phyloP scores from a whole-genome alignment of 2,113 vertebrate species.

The Gadus chalcogrammus region DNA sequence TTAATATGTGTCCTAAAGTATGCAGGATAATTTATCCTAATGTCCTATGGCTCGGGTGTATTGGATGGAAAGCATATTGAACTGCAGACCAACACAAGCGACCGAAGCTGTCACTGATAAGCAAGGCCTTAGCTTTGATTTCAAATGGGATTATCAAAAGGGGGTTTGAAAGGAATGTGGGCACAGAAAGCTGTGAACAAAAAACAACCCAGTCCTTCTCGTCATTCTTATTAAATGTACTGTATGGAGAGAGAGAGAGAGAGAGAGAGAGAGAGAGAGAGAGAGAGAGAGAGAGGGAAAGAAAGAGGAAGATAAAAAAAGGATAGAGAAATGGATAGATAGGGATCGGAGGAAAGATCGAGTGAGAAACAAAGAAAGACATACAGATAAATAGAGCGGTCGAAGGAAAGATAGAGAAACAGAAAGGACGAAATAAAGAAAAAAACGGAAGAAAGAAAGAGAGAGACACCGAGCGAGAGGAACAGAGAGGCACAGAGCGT shows the following conservation, averaged over 20 bases:
- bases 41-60: slow-evolving; percentile 43
- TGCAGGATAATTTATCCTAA: slow-evolving; percentile 39
- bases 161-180: slow-evolving; percentile 27
- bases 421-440: slow-evolving; percentile 17
- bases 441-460: background rate
- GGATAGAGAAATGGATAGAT: background rate
- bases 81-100: slow-evolving; percentile 29
- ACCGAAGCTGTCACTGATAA: slow-evolving; percentile 31
- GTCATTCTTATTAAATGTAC: too few relatives aligned
- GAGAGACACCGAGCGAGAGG: slow-evolving; percentile 11
- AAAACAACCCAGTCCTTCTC: too few relatives aligned
- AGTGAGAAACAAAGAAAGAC: too few relatives aligned
- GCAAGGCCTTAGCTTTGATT: slow-evolving; percentile 25
- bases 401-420: background rate
- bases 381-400: background rate
- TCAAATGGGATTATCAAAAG: slow-evolving; percentile 29
- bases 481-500: slow-evolving; percentile 21
- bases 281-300: background rate
- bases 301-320: background rate
- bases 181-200: background rate
- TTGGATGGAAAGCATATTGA: slow-evolving; percentile 42
- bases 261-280: background rate
- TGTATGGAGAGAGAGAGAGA: background rate
- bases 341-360: too few relatives aligned
- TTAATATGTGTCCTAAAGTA: slow-evolving; percentile 26